A percentile compares a stretch with the other conserved stretches of the same genome.
These are phyloP conservation scores for Drosophila neonasuta DNA, from an alignment of 2,888 invertebrate genomes.

Conservation along the genomic window DNA sequence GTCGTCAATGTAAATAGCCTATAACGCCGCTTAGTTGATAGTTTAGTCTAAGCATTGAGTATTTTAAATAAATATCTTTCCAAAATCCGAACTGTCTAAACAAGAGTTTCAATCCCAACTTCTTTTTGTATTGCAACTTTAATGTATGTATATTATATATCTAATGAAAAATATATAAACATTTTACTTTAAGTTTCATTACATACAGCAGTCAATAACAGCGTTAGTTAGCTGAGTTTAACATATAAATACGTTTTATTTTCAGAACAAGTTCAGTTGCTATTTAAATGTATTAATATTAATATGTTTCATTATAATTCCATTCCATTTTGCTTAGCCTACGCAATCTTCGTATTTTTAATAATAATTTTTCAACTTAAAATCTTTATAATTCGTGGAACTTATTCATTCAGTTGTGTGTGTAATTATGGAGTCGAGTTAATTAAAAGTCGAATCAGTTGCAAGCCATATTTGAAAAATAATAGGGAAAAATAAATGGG, in stretches of 20 bases:
- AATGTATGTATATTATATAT: conserved; percentile 1
- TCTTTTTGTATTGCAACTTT: conserved; percentile 3
- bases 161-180: conserved; percentile 4
- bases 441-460: conserved; percentile 3
- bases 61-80: conserved; percentile 38
- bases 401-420: conserved; percentile 8
- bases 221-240: background rate
- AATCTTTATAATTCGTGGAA: conserved; percentile 4
- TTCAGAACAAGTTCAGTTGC: conserved; percentile 1
- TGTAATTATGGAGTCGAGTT: background rate
- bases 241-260: background rate
- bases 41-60: conserved; percentile 34
- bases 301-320: conserved; percentile 1
- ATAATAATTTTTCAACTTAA: background rate
- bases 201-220: conserved; percentile 14
- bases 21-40: conserved; percentile 40
- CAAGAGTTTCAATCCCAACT: background rate
- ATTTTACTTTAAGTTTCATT: conserved; percentile 2
- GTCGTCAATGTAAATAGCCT: conserved; percentile 40
- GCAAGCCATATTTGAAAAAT: conserved; percentile 20
- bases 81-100: background rate
- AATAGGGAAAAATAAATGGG: conserved; percentile 19
- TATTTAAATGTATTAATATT: background rate
- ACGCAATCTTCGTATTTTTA: conserved; percentile 3
- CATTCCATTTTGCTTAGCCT: conserved; percentile 9